phyloP scores from a whole-genome alignment of 2,113 vertebrate genomes.

The Benitochromis conjunctus region DNA sequence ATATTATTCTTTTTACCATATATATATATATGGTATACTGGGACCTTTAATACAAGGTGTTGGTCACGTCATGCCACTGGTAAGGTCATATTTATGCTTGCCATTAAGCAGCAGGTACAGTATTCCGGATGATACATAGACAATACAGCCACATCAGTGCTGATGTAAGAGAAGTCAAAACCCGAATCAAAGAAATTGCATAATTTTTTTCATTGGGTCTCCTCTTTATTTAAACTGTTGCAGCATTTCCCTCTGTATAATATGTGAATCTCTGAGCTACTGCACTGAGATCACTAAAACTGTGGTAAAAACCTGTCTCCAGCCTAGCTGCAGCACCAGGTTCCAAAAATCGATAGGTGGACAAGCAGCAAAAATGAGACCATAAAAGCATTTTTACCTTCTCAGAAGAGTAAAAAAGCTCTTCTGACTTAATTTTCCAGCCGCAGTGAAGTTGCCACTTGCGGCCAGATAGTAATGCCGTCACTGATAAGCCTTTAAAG shows the following conservation, averaged over 20 bases:
- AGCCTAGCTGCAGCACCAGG: neutral
- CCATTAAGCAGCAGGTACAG: neutral
- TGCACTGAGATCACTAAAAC: neutral
- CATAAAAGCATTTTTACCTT: neutral
- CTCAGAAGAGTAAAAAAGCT: neutral
- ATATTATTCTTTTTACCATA: neutral
- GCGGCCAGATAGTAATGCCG: neutral
- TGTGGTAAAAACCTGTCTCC: neutral
- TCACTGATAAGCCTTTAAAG: neutral
- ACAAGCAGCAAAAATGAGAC: neutral
- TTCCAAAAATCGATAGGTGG: neutral
- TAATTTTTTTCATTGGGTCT: neutral
- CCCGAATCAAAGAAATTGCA: neutral
- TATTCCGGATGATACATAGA: neutral
- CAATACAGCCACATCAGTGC: neutral
- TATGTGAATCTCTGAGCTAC: neutral
- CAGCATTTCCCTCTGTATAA: neutral
- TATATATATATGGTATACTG: neutral
- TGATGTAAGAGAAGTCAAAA: neutral
- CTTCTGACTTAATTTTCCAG: neutral
- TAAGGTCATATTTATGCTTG: neutral
- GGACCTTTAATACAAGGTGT: neutral
- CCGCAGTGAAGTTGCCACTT: neutral
- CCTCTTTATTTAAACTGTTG: neutral
- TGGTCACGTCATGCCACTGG: accelerated